Percentiles rank a stretch among this genome's conserved stretches.
phyloP scores from a whole-genome alignment of 1,140 invertebrate species.

The Ericerus pela region DNA sequence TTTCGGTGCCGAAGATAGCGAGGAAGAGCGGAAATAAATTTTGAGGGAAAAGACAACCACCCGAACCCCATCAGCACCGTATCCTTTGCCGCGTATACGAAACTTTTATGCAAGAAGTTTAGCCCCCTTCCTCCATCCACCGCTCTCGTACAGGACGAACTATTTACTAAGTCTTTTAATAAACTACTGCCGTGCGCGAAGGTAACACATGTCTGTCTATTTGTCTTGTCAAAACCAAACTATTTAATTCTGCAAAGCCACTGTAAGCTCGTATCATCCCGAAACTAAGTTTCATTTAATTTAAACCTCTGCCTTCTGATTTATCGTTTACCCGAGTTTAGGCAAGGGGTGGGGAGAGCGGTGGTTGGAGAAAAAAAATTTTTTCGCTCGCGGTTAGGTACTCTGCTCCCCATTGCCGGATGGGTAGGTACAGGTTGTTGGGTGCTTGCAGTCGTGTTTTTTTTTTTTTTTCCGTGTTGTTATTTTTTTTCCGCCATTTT shows the following conservation, averaged over 20 bases:
- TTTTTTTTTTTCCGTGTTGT: too few relatives aligned
- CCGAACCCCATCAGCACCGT: too few relatives aligned
- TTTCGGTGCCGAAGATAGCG: neutral
- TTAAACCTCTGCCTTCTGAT: conserved; percentile 4
- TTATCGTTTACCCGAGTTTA: conserved; percentile 1
- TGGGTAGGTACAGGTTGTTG: too few relatives aligned
- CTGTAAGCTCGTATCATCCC: conserved; percentile 8
- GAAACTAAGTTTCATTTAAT: conserved; percentile 11
- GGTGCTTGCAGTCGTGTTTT: too few relatives aligned
- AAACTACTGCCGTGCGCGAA: conserved; percentile 8
- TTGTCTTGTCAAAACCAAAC: conserved; percentile 12
- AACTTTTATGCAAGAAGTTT: conserved; percentile 8
- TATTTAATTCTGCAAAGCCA: conserved; percentile 9
- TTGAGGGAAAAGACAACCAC: conserved; percentile 1
- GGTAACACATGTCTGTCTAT: conserved; percentile 12
- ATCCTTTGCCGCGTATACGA: conserved; percentile 4
- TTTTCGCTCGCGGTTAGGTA: too few relatives aligned
- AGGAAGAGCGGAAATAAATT: conserved; percentile 4
- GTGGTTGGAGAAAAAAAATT: too few relatives aligned
- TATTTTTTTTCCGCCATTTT: too few relatives aligned
- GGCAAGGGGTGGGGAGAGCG: too few relatives aligned
- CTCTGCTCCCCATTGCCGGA: too few relatives aligned
- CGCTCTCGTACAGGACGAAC: conserved; percentile 3
- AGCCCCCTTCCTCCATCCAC: too few relatives aligned
- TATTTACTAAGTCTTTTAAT: conserved; percentile 12